Conservation (phyloP, 2,797 vertebrate genomes). For the Gymnoscopelus microlampas region DNA sequence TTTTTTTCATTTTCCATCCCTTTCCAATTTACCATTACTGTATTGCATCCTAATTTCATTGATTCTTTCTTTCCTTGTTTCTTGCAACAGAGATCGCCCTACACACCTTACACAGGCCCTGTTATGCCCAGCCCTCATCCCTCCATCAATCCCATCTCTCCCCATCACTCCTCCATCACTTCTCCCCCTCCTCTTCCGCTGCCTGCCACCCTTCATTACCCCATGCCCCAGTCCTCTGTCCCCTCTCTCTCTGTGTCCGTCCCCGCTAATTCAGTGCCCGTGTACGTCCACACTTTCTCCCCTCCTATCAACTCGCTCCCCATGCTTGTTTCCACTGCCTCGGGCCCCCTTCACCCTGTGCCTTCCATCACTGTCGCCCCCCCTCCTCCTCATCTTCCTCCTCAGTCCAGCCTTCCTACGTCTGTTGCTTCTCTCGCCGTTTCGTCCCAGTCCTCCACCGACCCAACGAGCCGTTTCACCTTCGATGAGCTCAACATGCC, state of each 20-base stretch:
- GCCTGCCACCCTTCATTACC: conserved; percentile 27
- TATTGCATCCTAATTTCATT: conserved; percentile 9
- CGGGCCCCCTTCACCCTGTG: conserved; percentile 30
- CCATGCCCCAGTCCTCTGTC: conserved; percentile 27
- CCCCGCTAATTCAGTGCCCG: conserved; percentile 30
- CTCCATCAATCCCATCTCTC: conserved; percentile 33
- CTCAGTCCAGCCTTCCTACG: conserved; percentile 5
- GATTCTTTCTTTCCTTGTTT: conserved; percentile 24
- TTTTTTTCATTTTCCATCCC: no score
- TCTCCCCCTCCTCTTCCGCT: conserved; percentile 38
- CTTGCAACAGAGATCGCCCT: conserved; percentile 70
- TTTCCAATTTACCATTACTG: no score
- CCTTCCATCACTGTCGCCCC: conserved; percentile 4
- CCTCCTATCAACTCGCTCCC: conserved; percentile 14
- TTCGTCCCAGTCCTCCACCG: conserved; percentile 48
- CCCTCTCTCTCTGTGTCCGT: conserved; percentile 50
- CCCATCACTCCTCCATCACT: conserved; percentile 40
- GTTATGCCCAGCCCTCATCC: conserved; percentile 37
- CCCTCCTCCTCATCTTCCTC: not conserved
- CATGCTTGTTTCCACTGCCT: conserved; percentile 23
- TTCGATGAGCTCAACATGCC: conserved; percentile 94
- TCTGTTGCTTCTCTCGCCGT: conserved; percentile 12
- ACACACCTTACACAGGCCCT: conserved; percentile 44
- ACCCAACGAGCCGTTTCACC: conserved; percentile 84
- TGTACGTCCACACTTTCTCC: conserved; percentile 42